Conservation (phyloP, 2,888 invertebrate genomes). For the Lucinisca nassula region DNA sequence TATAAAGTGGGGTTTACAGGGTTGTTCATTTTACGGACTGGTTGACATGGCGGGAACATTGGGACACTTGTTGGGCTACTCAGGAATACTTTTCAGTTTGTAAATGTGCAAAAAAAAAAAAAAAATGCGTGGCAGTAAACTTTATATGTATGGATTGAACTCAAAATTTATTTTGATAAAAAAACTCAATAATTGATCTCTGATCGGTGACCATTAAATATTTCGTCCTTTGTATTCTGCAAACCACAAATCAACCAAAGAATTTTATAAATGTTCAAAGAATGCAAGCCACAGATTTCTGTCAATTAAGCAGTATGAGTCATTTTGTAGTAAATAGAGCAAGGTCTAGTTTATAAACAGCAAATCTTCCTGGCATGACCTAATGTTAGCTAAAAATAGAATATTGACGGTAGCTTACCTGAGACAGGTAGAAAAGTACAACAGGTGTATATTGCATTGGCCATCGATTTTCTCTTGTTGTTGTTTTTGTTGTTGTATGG, state of each 20-base stretch:
- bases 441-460: not conserved
- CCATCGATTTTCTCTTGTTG: not conserved
- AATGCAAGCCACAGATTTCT: constrained; percentile 5
- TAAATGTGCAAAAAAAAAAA: no score
- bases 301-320: constrained; percentile 53
- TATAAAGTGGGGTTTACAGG: no score
- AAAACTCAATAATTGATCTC: not conserved
- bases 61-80: no score
- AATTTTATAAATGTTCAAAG: not conserved
- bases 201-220: not conserved
- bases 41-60: no score
- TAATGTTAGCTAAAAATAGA: constrained; percentile 66
- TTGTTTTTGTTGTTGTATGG: no score
- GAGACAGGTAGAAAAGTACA: not conserved
- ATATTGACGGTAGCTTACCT: not conserved
- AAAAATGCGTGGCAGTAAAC: no score
- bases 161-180: no score
- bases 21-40: no score
- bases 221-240: not conserved
- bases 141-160: no score
- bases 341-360: not conserved
- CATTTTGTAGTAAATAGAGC: constrained; percentile 24
- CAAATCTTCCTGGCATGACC: constrained; percentile 26
- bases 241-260: constrained; percentile 9
- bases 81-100: no score